These are phyloP conservation scores for Corapipo altera DNA, from an alignment of 2,113 vertebrate species.

Conservation along the genomic window DNA sequence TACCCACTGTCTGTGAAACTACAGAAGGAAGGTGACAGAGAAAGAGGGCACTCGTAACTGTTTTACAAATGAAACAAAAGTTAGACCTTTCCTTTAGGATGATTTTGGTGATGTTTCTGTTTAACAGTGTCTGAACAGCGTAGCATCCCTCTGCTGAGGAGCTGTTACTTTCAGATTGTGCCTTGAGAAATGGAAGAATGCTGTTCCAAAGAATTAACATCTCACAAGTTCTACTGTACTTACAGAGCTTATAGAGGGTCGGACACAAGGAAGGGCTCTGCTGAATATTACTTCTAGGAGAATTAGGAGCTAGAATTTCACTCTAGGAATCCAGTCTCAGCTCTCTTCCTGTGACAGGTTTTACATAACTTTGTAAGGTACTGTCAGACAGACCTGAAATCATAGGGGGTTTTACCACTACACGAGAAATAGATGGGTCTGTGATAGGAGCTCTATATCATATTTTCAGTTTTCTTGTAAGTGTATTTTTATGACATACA, in stretches of 20 bases:
- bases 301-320: not conserved
- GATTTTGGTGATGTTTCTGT: not conserved
- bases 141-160: not conserved
- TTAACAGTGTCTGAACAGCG: not conserved
- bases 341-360: not conserved
- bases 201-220: not conserved
- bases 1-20: rapidly evolving
- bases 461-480: conserved; percentile 31
- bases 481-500: not conserved
- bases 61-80: not conserved
- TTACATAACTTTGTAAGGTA: not conserved
- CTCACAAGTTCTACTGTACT: not conserved
- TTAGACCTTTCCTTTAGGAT: not conserved
- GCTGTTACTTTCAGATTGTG: not conserved
- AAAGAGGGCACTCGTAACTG: not conserved
- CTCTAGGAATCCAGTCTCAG: not conserved
- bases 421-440: not conserved
- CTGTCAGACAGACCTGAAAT: not conserved
- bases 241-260: not conserved
- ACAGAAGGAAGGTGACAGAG: not conserved
- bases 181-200: not conserved
- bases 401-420: not conserved
- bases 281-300: not conserved
- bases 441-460: not conserved
- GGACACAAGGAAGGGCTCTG: not conserved